Evolutionary conservation across 2,797 vertebrate genomes (phyloP).

Genomic region (Potorous gilbertii): DNA sequence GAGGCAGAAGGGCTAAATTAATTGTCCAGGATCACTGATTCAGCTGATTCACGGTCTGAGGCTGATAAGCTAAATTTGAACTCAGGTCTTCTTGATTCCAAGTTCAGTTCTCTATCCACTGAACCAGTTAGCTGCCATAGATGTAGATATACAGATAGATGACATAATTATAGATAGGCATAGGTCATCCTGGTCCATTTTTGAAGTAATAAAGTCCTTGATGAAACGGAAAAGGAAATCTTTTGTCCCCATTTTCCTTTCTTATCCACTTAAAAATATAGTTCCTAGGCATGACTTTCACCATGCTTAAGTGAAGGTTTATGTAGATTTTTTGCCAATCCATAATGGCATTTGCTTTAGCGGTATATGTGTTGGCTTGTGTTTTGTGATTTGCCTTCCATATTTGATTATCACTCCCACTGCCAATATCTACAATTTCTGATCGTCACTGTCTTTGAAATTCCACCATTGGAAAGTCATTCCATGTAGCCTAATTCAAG

Average conservation of each 20-base stretch:
- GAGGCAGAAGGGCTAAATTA: not conserved
- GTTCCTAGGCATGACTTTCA: not conserved
- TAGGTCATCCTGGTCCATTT: not conserved
- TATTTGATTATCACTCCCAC: not conserved
- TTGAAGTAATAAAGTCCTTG: not conserved
- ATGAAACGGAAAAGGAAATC: not conserved
- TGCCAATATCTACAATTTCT: not conserved
- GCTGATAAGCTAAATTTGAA: not conserved
- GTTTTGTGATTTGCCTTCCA: not conserved
- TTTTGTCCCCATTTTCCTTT: not conserved
- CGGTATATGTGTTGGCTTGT: not conserved
- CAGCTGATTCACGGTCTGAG: not conserved
- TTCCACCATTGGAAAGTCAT: not conserved
- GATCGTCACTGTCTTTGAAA: not conserved
- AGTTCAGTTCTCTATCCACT: not conserved
- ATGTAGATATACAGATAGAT: not conserved
- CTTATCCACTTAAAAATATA: not conserved
- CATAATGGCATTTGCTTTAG: not conserved
- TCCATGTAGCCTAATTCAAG: not conserved
- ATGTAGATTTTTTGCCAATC: not conserved
- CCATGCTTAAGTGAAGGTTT: not conserved
- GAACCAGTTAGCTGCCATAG: not conserved
- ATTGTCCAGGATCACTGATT: not conserved
- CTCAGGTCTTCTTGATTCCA: not conserved
- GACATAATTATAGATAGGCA: not conserved